Evolutionary conservation across 2,888 invertebrate genomes (phyloP), one percentile per base, ranked within the genome.

Genomic region (Philopedon plagiatum): DNA sequence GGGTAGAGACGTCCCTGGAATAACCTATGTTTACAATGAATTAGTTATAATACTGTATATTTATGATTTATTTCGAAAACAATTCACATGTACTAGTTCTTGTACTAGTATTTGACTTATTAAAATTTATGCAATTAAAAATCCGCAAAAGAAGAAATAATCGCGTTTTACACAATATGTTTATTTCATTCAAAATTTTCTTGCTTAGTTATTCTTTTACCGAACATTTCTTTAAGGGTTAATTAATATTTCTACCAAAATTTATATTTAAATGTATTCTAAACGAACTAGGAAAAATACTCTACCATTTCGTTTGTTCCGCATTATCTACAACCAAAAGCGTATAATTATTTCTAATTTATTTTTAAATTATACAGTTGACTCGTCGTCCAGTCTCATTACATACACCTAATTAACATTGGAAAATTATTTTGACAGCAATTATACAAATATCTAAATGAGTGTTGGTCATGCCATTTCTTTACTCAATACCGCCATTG

Each of bases 341-440:
- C 29, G 46, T 46, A 41, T 69, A 69, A 69, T 69, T 69, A 56
- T 26, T 62, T 32, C 26, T 62, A 69, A 69, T 69, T 62, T 69
- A 63, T 63, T 54, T 56, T 23, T 13, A 63, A 69, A 69, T 69
- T 69, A 69, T 69, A 63, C 57, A 23, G 57, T 60, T 29, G 68
- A 49, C 41, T 54, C 41, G 37, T 65, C 26, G 37, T 65, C 26
- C 29, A 29, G 32, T 65, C 26, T 41, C 64, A 64, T 64, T 56
- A 29, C 15, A 18, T 23, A 44, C 18, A 32, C 21, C 44, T 65
- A 65, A 65, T 65, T 65, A 65, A 57, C 65, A 65, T 57, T 56
- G 41, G 65, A 39, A 64, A 57, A 65, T 57, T 57, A 65, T 65
- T 65, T 65, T 57, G 65, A 65, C 65, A 64, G 51, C 29, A 65